Conservation (phyloP, 2,113 vertebrate genomes). For the Pterophyllum scalare region DNA sequence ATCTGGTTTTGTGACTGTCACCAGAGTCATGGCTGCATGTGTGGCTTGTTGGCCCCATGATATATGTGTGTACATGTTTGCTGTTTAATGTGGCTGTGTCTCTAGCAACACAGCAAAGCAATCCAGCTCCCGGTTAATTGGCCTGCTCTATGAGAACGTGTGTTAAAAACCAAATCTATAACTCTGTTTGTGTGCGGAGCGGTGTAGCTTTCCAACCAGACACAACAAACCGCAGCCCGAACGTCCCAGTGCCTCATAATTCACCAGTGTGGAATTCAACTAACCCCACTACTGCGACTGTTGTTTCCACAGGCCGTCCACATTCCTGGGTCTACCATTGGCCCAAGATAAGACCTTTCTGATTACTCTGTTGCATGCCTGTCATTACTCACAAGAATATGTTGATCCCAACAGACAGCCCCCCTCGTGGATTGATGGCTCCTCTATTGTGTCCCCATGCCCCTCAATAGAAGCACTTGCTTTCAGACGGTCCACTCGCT, state of each 20-base stretch:
- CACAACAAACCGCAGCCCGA: constrained; percentile 89
- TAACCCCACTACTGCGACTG: constrained; percentile 72
- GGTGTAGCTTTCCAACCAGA: constrained; percentile 86
- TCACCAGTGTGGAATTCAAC: constrained; percentile 83
- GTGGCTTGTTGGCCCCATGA: constrained; percentile 54
- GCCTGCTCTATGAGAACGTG: constrained; percentile 84
- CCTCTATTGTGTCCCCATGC: constrained; percentile 13
- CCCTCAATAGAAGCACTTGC: constrained; percentile 21
- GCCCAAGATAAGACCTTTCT: constrained; percentile 82
- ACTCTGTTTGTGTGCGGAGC: constrained; percentile 79
- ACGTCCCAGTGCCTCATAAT: constrained; percentile 81
- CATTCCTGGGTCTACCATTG: constrained; percentile 71
- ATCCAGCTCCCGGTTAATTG: constrained; percentile 83
- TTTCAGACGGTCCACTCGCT: constrained; percentile 24
- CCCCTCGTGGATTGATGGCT: constrained; percentile 52
- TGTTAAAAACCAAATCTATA: constrained; percentile 84
- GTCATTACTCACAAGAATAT: constrained; percentile 75
- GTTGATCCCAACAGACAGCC: constrained; percentile 62
- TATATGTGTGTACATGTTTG: constrained; percentile 52
- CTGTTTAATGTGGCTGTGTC: constrained; percentile 72
- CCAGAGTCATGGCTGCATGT: constrained; percentile 49
- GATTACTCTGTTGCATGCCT: constrained; percentile 73
- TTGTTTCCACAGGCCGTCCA: constrained; percentile 77
- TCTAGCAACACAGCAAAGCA: constrained; percentile 80
- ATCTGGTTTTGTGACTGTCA: constrained; percentile 61